Evolutionary conservation across 1,140 invertebrate genomes (phyloP), one percentile per base, ranked within the genome.

Genomic region (Hycleus cichorii): DNA sequence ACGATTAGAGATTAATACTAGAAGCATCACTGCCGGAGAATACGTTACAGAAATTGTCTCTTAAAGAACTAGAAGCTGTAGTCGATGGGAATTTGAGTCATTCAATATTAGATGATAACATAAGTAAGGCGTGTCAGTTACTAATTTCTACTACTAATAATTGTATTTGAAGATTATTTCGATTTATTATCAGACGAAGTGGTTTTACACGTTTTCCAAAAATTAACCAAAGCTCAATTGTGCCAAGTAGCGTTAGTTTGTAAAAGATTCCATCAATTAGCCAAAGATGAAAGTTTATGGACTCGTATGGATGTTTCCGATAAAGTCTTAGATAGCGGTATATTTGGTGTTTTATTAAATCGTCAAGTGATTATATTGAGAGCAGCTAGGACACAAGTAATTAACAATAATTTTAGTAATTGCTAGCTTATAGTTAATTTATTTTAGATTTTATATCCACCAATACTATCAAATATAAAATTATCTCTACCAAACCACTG

Each of bases 261-360:
- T 66, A 79, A 80, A 49, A 78, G 86, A 76, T 90, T 74, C 63
- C 79, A 84, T 69, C 77, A 84, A 66, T 78, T 93, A 61, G 82
- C 84, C 18, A 83, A 83, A 46, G 91, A 94, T 72, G 90, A 93
- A 64, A 85, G 82, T 2, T 74, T 95, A 3, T 95, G 92, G 92
- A 83, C 82, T 40, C 79, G 90, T 52, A 75, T 94, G 59, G 91
- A 94, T 76, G 75, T 93, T 6, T 85, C 86, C 26, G 78, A 82
- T 63, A 87, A 83, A 65, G 79, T 82, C 2, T 68, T 94, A 8
- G 69, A 76, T 24, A 76, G 81, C 18, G 83, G 83, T 11, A 81
- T 84, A 1, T 68, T 94, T 4, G 87, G 85, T 4, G 78, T 81
- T 53, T 81, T 94, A 58, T 58, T 93, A 18, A 78, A 80, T 18